phyloP scores from a whole-genome alignment of 2,888 invertebrate genomes.

The Epiblema foenella region DNA sequence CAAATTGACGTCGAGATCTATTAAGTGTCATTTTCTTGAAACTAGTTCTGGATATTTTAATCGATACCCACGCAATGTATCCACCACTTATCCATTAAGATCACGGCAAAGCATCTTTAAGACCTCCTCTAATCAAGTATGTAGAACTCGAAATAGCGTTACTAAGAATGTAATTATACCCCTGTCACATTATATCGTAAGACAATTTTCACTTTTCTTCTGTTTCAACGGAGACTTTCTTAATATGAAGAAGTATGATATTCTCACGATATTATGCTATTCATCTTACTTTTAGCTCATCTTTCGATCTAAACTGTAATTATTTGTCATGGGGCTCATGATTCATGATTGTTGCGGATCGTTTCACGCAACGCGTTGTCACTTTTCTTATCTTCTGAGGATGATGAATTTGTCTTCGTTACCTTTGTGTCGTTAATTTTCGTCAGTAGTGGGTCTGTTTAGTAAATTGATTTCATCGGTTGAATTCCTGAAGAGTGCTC shows the following conservation, averaged over 20 bases:
- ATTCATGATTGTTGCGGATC: slow-evolving; percentile 19
- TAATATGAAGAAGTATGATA: slow-evolving; percentile 50
- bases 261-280: slow-evolving; percentile 59
- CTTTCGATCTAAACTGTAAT: slow-evolving; percentile 44
- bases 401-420: slow-evolving; percentile 24
- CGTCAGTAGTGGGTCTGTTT: slow-evolving; percentile 17
- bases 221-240: slow-evolving; percentile 54
- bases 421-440: slow-evolving; percentile 27
- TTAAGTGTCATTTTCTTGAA: neutral
- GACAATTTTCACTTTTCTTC: slow-evolving; percentile 64
- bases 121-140: slow-evolving; percentile 6
- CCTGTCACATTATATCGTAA: slow-evolving; percentile 45
- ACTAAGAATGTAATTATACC: slow-evolving; percentile 51
- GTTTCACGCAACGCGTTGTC: slow-evolving; percentile 20
- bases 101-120: slow-evolving; percentile 15
- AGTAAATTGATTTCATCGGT: neutral
- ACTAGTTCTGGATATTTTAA: slow-evolving; percentile 18
- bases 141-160: slow-evolving; percentile 39
- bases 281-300: slow-evolving; percentile 54
- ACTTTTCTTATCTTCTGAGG: slow-evolving; percentile 25
- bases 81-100: slow-evolving; percentile 21
- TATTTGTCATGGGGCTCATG: slow-evolving; percentile 37
- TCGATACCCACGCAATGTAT: neutral
- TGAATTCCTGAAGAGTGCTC: neutral
- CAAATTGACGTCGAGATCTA: neutral